phyloP scores from a whole-genome alignment of 1,140 invertebrate species.

The Cydia pomonella region DNA sequence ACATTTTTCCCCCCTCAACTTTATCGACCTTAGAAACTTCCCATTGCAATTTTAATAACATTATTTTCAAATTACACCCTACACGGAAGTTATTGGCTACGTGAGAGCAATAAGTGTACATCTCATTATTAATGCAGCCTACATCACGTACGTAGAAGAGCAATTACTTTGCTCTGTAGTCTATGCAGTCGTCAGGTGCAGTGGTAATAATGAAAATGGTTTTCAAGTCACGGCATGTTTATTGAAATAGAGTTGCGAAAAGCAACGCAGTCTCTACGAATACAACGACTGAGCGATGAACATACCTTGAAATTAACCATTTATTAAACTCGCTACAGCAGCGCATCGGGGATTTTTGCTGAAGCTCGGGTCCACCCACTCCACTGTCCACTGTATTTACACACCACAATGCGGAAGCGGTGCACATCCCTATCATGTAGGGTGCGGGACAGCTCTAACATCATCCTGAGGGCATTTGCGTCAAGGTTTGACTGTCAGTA shows the following conservation, averaged over 20 bases:
- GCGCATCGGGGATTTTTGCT: too few relatives aligned
- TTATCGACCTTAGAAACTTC: neutral
- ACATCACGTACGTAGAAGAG: neutral
- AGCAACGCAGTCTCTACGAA: neutral
- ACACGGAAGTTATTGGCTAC: neutral
- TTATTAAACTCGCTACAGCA: too few relatives aligned
- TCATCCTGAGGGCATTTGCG: too few relatives aligned
- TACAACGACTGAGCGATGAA: neutral
- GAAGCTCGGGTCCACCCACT: too few relatives aligned
- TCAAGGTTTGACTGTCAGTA: too few relatives aligned
- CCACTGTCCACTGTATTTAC: too few relatives aligned
- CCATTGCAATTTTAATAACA: neutral
- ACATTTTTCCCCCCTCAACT: too few relatives aligned
- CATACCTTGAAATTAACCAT: neutral
- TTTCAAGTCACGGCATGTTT: neutral
- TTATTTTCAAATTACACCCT: neutral
- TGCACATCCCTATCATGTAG: too few relatives aligned
- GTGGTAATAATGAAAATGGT: neutral
- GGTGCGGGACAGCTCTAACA: too few relatives aligned
- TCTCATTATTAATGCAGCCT: constrained; percentile 11
- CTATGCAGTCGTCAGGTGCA: neutral
- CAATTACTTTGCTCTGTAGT: neutral
- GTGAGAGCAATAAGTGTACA: neutral
- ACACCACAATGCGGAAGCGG: too few relatives aligned
- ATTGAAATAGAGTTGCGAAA: neutral